These are phyloP conservation scores for Drosophila setifemur DNA, from an alignment of 1,140 invertebrate species.

Conservation along the genomic window DNA sequence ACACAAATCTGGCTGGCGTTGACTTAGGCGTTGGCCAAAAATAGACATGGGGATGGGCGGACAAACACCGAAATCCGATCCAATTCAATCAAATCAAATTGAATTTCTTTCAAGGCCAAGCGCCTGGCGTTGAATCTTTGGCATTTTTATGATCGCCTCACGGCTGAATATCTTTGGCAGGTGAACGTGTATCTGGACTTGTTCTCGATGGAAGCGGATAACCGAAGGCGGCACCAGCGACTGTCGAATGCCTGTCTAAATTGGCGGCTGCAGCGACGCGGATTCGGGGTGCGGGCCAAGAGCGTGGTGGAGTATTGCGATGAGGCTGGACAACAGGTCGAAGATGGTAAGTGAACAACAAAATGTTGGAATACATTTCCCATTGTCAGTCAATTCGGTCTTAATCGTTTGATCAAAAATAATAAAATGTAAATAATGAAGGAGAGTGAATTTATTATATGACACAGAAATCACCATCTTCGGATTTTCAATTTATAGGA, in stretches of 20 bases:
- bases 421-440: too few species aligned
- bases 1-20: constrained; percentile 34
- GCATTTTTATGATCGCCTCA: constrained; percentile 33
- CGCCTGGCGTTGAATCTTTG: constrained; percentile 22
- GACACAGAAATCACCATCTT: too few species aligned
- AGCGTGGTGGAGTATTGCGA: constrained; percentile 77
- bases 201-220: constrained; percentile 55
- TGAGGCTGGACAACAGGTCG: constrained; percentile 37
- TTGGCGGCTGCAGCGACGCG: constrained; percentile 52
- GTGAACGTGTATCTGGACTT: constrained; percentile 71
- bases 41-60: constrained; percentile 5
- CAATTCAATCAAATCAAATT: constrained; percentile 28
- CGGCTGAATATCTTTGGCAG: constrained; percentile 31
- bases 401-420: too few species aligned
- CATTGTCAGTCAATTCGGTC: too few species aligned
- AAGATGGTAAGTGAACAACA: constrained; percentile 50
- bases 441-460: too few species aligned
- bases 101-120: constrained; percentile 58
- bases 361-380: too few species aligned
- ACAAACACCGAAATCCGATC: constrained; percentile 25
- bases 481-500: too few species aligned
- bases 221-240: constrained; percentile 56
- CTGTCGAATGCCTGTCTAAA: constrained; percentile 71
- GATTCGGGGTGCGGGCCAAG: constrained; percentile 55
- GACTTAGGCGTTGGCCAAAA: constrained; percentile 24